Evolutionary conservation across 2,888 invertebrate species (phyloP), one percentile per base, ranked within the genome.

Genomic region (Meiosimyza platycephala): DNA sequence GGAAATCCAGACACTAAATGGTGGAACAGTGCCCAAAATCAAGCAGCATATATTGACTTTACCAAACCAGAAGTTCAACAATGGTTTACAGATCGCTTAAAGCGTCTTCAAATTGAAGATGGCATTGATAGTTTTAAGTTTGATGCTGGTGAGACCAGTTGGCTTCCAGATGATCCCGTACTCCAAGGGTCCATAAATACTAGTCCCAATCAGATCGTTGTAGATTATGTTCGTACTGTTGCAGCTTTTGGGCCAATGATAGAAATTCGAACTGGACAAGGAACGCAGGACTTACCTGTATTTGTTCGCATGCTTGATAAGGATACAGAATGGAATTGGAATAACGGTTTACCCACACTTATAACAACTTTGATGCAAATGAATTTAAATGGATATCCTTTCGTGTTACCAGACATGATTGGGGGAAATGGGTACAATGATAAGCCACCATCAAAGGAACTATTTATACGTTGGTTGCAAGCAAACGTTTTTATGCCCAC

Each of bases 81-180:
- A 1, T 91, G 91, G 91, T 91, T 89, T 83, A 79, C 83, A 0
- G 80, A 80, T 0, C 87, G 90, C 62, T 79, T 90, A 67, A 87
- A 85, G 76, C 82, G 82, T 2, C 77, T 97, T 2, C 88, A 91
- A 77, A 86, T 88, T 0, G 88, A 90, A 6, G 91, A 91, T 65
- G 92, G 91, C 0, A 90, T 95, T 48, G 92, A 93, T 77, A 91
- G 92, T 74, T 94, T 93, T 79, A 94, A 94, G 85, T 94, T 94
- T 79, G 93, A 94, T 84, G 94, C 94, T 3, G 95, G 94, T 5
- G 94, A 94, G 85, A 84, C 88, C 0, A 90, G 90, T 72, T 93
- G 90, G 90, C 80, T 90, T 9, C 91, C 92, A 0, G 84, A 88
- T 72, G 87, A 91, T 77, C 88, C 92, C 0, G 87, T 89, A 0